phyloP scores from a whole-genome alignment of 2,113 vertebrate species.

The Protobothrops mucrosquamatus region DNA sequence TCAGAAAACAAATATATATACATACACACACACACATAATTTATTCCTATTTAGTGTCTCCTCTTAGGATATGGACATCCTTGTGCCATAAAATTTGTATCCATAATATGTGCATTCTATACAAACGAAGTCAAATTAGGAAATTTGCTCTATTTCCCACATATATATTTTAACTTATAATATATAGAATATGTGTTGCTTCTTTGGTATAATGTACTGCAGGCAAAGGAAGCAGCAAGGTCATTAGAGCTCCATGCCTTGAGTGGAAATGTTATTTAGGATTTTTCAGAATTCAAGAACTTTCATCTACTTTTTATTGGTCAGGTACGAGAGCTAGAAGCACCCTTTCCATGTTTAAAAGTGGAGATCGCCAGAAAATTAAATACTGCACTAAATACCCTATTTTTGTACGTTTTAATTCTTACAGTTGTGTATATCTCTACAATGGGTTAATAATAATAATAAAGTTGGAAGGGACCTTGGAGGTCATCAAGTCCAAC shows the following conservation, averaged over 20 bases:
- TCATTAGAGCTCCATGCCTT: background rate
- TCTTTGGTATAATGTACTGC: background rate
- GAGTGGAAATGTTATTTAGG: background rate
- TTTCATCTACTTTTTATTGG: background rate
- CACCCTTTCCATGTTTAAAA: background rate
- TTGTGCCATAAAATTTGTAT: background rate
- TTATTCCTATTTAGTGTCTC: background rate
- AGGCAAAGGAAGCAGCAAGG: background rate
- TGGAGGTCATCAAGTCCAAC: too few relatives aligned
- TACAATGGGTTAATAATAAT: too few relatives aligned
- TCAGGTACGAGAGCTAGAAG: background rate
- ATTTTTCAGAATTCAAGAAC: background rate
- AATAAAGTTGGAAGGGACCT: too few relatives aligned
- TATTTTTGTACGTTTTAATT: background rate
- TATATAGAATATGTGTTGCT: background rate
- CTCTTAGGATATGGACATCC: background rate
- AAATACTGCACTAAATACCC: background rate
- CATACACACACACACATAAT: too few relatives aligned
- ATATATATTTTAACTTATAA: background rate
- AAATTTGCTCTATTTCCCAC: background rate
- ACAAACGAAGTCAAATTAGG: background rate
- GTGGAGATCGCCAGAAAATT: background rate
- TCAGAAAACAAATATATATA: too few relatives aligned
- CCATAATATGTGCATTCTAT: background rate
- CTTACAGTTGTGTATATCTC: background rate